phyloP scores from a whole-genome alignment of 2,113 vertebrate genomes.

The Podarcis muralis region DNA sequence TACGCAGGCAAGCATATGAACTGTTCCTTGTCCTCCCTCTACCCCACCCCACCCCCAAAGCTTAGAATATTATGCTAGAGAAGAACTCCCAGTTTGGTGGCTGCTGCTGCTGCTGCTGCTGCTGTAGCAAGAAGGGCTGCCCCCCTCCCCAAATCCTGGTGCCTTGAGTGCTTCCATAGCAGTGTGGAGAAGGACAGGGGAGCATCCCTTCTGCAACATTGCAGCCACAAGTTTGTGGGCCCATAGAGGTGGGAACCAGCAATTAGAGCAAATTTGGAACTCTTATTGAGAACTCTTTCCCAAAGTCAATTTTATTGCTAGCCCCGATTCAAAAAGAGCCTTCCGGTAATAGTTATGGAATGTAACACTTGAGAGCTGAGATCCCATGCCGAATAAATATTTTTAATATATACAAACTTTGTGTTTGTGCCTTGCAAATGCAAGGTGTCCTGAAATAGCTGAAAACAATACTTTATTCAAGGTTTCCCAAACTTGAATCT shows the following conservation, averaged over 20 bases:
- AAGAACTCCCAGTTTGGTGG: neutral
- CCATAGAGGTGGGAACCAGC: neutral
- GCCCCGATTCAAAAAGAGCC: neutral
- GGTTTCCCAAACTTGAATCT: neutral
- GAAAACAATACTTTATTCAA: neutral
- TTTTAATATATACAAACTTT: neutral
- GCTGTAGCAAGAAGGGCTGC: neutral
- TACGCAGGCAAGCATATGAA: neutral
- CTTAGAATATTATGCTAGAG: neutral
- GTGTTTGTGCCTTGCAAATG: neutral
- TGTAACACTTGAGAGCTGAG: neutral
- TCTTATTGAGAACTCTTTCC: neutral
- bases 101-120: too few relatives aligned
- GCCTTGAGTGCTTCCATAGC: neutral
- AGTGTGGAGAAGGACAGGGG: neutral
- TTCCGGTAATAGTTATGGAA: neutral
- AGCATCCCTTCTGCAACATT: neutral
- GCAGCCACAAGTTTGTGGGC: too few relatives aligned
- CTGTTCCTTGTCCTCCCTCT: neutral
- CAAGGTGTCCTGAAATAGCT: neutral
- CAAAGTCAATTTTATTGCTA: neutral
- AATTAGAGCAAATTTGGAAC: neutral
- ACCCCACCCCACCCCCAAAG: too few relatives aligned
- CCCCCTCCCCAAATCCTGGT: neutral
- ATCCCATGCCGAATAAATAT: neutral